Conservation (phyloP, 2,888 invertebrate genomes). For the Aphelenchoides bicaudatus region DNA sequence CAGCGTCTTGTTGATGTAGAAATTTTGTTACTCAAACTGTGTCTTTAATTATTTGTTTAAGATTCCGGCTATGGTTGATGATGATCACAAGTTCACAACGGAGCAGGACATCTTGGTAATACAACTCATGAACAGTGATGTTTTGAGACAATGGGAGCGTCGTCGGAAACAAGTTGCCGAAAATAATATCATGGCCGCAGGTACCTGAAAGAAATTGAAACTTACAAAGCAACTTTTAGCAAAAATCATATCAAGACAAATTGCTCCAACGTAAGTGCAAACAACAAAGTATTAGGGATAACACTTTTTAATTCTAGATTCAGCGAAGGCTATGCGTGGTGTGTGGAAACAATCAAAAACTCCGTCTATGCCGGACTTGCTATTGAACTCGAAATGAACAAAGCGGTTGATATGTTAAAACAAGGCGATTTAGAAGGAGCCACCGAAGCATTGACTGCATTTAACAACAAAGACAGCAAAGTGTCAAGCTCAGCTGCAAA, state of each 20-base stretch:
- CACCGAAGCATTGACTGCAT: constrained; percentile 77
- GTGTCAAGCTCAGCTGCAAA: constrained; percentile 79
- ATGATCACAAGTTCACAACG: constrained; percentile 1
- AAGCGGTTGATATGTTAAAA: constrained; percentile 72
- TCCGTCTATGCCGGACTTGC: constrained; percentile 80
- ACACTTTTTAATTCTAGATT: constrained; percentile 62
- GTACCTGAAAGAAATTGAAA: too few relatives aligned
- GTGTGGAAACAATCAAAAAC: constrained; percentile 83
- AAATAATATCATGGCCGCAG: constrained; percentile 76
- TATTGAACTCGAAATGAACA: constrained; percentile 83
- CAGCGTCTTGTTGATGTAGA: constrained; percentile 82
- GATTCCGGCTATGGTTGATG: constrained; percentile 8
- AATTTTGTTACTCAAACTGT: constrained; percentile 74
- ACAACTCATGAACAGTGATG: constrained; percentile 68
- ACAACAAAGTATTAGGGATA: too few relatives aligned
- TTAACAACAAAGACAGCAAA: constrained; percentile 78
- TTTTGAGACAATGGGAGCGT: constrained; percentile 66
- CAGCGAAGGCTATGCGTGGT: constrained; percentile 69
- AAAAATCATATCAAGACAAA: constrained; percentile 80
- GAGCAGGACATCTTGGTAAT: constrained; percentile 39
- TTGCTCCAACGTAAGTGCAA: constrained; percentile 67
- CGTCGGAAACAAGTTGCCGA: constrained; percentile 72
- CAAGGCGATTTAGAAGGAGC: constrained; percentile 75
- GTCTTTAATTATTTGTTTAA: constrained; percentile 67
- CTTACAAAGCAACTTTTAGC: too few relatives aligned